Percentiles rank a stretch among this genome's conserved stretches.
phyloP scores from a whole-genome alignment of 2,888 invertebrate species.

The Empis stercorea region DNA sequence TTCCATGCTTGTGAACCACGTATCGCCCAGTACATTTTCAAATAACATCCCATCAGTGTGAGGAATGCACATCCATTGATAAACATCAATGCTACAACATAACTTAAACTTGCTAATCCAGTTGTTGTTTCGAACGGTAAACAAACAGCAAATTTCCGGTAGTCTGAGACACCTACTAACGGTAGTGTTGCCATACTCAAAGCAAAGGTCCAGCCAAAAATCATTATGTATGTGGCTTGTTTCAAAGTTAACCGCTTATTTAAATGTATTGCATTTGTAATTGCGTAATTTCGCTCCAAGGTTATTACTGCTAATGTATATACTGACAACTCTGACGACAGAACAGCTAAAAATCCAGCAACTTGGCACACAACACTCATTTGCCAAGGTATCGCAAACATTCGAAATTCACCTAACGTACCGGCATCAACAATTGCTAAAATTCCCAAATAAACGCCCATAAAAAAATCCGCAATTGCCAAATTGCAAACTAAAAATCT shows the following conservation, averaged over 20 bases:
- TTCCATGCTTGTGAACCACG: conserved; percentile 97
- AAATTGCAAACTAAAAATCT: conserved; percentile 93
- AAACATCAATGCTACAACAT: conserved; percentile 80
- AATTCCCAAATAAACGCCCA: conserved; percentile 90
- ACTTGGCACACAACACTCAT: conserved; percentile 85
- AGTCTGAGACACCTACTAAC: conserved; percentile 83
- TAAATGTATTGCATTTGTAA: conserved; percentile 94
- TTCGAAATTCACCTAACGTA: conserved; percentile 89
- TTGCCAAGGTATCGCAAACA: conserved; percentile 96
- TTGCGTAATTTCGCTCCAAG: conserved; percentile 89
- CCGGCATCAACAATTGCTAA: conserved; percentile 92
- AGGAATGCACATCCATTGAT: conserved; percentile 90
- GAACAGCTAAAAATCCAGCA: conserved; percentile 88
- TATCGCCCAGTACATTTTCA: conserved; percentile 96
- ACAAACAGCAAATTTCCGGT: conserved; percentile 92
- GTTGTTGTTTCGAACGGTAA: conserved; percentile 85
- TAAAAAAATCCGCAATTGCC: conserved; percentile 93
- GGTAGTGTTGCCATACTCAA: conserved; percentile 79
- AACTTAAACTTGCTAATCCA: conserved; percentile 63
- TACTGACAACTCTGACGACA: conserved; percentile 88
- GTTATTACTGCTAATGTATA: conserved; percentile 95
- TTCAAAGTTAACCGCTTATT: conserved; percentile 85
- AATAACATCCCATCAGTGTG: conserved; percentile 88
- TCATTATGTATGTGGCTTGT: conserved; percentile 86
- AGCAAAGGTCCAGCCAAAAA: conserved; percentile 84